Percentiles rank a stretch among this genome's conserved stretches.
These are phyloP conservation scores for Argyresthia goedartella DNA, from an alignment of 2,888 invertebrate genomes.

Conservation along the genomic window DNA sequence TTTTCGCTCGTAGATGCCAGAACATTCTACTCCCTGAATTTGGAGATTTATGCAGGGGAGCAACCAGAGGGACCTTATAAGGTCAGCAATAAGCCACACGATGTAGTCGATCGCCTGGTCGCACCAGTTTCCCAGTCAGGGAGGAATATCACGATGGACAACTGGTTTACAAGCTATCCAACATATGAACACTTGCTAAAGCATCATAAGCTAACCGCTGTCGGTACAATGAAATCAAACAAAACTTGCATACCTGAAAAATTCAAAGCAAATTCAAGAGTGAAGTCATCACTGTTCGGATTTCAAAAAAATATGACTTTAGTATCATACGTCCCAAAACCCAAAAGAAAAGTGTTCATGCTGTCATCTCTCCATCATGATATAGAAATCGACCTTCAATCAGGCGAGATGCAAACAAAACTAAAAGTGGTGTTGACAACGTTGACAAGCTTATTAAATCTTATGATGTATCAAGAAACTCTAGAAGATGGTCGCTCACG, in stretches of 20 bases:
- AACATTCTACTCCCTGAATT: not conserved
- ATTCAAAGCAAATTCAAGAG: constrained; percentile 5
- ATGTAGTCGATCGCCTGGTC: constrained; percentile 9
- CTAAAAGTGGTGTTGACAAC: constrained; percentile 16
- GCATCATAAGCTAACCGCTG: constrained; percentile 6
- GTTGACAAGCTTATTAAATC: constrained; percentile 15
- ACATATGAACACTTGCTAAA: constrained; percentile 3
- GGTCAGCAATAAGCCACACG: constrained; percentile 8
- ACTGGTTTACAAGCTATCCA: constrained; percentile 13
- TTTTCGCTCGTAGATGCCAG: constrained; percentile 1
- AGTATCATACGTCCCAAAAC: constrained; percentile 9
- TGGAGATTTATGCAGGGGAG: constrained; percentile 11
- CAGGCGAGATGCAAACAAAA: constrained; percentile 11
- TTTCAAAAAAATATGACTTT: too few species aligned
- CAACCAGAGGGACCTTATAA: constrained; percentile 11
- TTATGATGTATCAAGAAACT: constrained; percentile 13
- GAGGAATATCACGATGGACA: constrained; percentile 10
- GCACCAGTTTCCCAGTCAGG: constrained; percentile 8
- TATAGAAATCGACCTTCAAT: constrained; percentile 7
- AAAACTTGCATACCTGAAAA: too few species aligned
- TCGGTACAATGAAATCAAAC: too few species aligned
- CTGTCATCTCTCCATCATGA: constrained; percentile 12
- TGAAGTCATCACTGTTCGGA: constrained; percentile 5
- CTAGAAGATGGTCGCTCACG: constrained; percentile 14
- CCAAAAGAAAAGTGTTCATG: constrained; percentile 9